Percentiles rank a stretch among this genome's conserved stretches.
Evolutionary conservation across 2,888 invertebrate genomes (phyloP).

Genomic region (Anorthoa munda): DNA sequence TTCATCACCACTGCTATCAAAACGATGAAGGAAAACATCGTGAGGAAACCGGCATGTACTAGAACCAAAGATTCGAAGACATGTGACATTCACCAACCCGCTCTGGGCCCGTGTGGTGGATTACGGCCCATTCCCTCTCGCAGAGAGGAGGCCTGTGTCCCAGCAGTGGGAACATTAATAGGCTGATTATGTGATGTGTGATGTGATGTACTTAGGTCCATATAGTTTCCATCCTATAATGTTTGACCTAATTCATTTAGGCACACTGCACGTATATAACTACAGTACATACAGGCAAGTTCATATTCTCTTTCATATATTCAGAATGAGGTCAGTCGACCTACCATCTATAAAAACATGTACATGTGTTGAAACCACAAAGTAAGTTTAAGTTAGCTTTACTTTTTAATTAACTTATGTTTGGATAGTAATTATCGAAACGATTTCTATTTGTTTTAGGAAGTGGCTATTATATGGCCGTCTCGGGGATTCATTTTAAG

Average conservation of each 20-base stretch:
- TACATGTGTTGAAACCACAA: slow-evolving; percentile 41
- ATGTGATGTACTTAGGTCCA: background rate
- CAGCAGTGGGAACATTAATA: too few species aligned
- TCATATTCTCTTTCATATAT: slow-evolving; percentile 21
- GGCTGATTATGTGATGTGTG: too few species aligned
- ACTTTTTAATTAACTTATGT: slow-evolving; percentile 52
- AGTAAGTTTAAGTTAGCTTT: slow-evolving; percentile 39
- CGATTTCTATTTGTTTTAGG: slow-evolving; percentile 43
- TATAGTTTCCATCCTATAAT: background rate
- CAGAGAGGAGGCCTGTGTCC: too few species aligned
- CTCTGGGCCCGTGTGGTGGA: too few species aligned
- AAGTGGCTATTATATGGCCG: slow-evolving; percentile 33
- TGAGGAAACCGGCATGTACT: too few species aligned
- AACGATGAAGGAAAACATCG: too few species aligned
- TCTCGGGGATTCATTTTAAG: background rate
- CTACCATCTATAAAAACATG: slow-evolving; percentile 10
- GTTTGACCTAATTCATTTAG: slow-evolving; percentile 6
- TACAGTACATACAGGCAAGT: background rate
- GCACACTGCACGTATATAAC: background rate
- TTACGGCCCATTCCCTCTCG: too few species aligned
- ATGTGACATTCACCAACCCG: too few species aligned
- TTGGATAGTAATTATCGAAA: slow-evolving; percentile 46
- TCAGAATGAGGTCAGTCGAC: slow-evolving; percentile 9
- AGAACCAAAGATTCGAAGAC: too few species aligned
- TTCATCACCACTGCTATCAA: too few species aligned